Percentiles rank a stretch among this genome's conserved stretches.
These are phyloP conservation scores for Hypanus sabinus DNA, from an alignment of 2,113 vertebrate species.

Conservation along the genomic window DNA sequence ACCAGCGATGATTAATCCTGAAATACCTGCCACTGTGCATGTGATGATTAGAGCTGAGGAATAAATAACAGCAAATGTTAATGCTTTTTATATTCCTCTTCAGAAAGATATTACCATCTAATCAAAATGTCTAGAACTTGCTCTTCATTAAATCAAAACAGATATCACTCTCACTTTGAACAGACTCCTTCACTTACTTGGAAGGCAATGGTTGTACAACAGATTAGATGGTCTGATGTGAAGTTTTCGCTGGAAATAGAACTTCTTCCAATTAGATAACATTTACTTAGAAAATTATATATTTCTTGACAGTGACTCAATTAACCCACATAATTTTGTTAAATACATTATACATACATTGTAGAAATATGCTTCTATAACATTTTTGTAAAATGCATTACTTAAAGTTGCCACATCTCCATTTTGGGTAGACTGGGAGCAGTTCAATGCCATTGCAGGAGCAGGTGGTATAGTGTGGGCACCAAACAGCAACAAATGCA, in stretches of 20 bases:
- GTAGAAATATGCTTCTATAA: background rate
- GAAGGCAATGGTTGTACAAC: background rate
- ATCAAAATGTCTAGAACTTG: background rate
- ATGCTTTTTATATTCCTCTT: background rate
- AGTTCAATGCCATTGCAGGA: background rate
- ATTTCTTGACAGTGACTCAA: background rate
- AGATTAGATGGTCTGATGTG: background rate
- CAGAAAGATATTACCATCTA: background rate
- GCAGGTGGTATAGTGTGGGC: too few relatives aligned
- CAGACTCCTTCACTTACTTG: background rate
- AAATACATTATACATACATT: background rate
- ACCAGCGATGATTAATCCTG: slow-evolving; percentile 60
- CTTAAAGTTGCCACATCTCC: background rate
- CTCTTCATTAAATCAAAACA: background rate
- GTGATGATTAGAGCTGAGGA: slow-evolving; percentile 66
- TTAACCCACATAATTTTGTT: background rate
- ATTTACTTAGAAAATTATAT: background rate
- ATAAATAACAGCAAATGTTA: slow-evolving; percentile 3
- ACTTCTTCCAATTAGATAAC: background rate
- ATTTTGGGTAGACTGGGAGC: background rate
- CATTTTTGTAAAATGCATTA: background rate
- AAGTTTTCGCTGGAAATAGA: background rate
- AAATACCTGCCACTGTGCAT: slow-evolving; percentile 59
- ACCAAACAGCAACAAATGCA: background rate
- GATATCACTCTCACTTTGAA: background rate